Evolutionary conservation across 2,797 vertebrate species (phyloP).

Genomic region (Alca torda): DNA sequence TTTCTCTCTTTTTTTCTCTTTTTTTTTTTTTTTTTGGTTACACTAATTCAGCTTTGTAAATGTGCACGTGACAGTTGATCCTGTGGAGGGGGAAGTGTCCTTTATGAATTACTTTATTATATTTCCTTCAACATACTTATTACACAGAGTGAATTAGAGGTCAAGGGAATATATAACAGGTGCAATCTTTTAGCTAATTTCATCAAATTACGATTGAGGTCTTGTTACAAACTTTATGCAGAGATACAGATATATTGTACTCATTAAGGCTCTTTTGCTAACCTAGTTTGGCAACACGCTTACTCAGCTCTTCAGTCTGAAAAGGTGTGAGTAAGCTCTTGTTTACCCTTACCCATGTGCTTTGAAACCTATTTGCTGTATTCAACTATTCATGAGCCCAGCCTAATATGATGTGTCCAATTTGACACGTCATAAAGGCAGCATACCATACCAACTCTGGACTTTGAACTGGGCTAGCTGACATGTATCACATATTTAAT

Average conservation of each 20-base stretch:
- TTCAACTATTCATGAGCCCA: not conserved
- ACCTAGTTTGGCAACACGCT: not conserved
- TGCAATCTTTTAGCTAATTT: not conserved
- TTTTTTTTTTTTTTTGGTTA: not conserved
- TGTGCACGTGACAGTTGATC: not conserved
- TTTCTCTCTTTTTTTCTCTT: no score
- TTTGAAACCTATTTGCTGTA: not conserved
- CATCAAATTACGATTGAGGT: not conserved
- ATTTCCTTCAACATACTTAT: not conserved
- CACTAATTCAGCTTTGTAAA: not conserved
- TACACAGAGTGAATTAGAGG: not conserved
- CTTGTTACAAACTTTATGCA: not conserved
- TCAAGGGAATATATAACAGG: not conserved
- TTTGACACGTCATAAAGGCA: not conserved
- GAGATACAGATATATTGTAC: not conserved
- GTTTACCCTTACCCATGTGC: not conserved
- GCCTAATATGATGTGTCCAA: not conserved
- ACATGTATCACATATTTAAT: not conserved
- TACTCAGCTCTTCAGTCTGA: not conserved
- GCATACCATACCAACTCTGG: not conserved
- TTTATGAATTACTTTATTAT: not conserved
- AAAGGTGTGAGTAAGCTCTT: constrained; percentile 24
- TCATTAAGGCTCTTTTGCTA: not conserved
- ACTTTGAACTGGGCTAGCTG: not conserved
- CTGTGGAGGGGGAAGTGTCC: not conserved